phyloP scores from a whole-genome alignment of 2,797 vertebrate species.

The Peromyscus nudipes region DNA sequence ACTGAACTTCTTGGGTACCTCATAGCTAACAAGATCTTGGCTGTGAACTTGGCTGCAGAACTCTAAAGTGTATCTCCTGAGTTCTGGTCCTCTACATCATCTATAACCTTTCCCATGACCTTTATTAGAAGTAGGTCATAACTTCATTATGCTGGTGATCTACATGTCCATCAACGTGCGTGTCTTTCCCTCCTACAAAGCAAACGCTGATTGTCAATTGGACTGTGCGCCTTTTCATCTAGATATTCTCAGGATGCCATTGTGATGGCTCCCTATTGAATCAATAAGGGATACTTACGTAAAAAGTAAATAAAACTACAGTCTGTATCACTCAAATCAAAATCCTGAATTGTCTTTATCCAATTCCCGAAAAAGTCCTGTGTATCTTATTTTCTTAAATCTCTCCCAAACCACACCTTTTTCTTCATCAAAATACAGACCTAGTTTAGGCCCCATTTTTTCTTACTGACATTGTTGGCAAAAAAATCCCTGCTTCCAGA shows the following conservation, averaged over 20 bases:
- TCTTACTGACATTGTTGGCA: background rate
- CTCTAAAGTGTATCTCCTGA: background rate
- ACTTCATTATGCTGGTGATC: background rate
- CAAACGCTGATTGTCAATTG: background rate
- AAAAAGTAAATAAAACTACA: slow-evolving; percentile 27
- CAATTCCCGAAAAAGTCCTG: background rate
- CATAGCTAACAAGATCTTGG: background rate
- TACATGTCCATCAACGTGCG: background rate
- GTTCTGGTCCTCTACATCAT: background rate
- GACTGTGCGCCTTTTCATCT: background rate
- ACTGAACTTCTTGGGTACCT: background rate
- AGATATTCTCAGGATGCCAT: background rate
- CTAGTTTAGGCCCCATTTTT: background rate
- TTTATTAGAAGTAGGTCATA: background rate
- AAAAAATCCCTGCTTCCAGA: background rate
- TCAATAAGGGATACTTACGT: background rate
- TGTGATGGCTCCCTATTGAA: background rate
- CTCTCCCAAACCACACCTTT: background rate
- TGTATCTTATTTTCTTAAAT: slow-evolving; percentile 40
- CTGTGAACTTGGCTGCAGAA: background rate
- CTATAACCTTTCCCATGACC: background rate
- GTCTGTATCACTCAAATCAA: background rate
- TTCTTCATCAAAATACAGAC: background rate
- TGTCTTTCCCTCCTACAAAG: background rate
- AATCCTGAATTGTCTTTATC: slow-evolving; percentile 43